Percentiles rank a stretch among this genome's conserved stretches.
Conservation (phyloP, 2,888 invertebrate genomes). For the Zaprionus obscuricornis region DNA sequence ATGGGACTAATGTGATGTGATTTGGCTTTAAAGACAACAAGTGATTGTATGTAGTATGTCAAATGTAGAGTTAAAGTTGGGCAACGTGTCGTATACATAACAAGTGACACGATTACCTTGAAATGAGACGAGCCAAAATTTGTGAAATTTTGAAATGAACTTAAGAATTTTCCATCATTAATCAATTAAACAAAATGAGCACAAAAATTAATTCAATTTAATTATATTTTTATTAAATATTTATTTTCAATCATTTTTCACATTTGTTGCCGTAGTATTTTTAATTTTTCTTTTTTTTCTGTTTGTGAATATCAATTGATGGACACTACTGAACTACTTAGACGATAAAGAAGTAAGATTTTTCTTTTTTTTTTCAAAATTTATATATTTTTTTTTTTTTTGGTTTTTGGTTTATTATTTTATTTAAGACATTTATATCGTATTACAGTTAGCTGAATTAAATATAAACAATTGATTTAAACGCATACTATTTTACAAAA, state of each 20-base stretch:
- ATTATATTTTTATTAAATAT: conserved; percentile 38
- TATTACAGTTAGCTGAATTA: conserved; percentile 57
- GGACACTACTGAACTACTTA: conserved; percentile 71
- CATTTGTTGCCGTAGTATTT: conserved; percentile 43
- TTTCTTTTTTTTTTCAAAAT: too few species aligned
- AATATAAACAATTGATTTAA: conserved; percentile 67
- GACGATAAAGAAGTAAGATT: too few species aligned
- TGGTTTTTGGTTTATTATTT: conserved; percentile 6
- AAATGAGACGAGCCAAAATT: neutral
- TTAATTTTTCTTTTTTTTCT: conserved; percentile 20
- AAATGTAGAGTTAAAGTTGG: conserved; percentile 1
- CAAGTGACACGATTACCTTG: neutral
- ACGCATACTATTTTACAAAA: conserved; percentile 36
- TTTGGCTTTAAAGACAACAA: conserved; percentile 20
- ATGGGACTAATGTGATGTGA: conserved; percentile 20
- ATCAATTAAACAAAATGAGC: too few species aligned
- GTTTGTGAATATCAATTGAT: conserved; percentile 55
- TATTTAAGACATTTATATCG: conserved; percentile 43
- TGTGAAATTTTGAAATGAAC: too few species aligned
- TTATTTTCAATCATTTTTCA: conserved; percentile 52
- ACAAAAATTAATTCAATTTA: conserved; percentile 38
- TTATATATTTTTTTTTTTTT: conserved; percentile 19
- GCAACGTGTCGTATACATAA: conserved; percentile 44
- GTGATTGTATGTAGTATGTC: conserved; percentile 20
- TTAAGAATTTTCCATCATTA: too few species aligned